Conservation (phyloP, 2,888 invertebrate species). For the Lasioglossum pauxillum region DNA sequence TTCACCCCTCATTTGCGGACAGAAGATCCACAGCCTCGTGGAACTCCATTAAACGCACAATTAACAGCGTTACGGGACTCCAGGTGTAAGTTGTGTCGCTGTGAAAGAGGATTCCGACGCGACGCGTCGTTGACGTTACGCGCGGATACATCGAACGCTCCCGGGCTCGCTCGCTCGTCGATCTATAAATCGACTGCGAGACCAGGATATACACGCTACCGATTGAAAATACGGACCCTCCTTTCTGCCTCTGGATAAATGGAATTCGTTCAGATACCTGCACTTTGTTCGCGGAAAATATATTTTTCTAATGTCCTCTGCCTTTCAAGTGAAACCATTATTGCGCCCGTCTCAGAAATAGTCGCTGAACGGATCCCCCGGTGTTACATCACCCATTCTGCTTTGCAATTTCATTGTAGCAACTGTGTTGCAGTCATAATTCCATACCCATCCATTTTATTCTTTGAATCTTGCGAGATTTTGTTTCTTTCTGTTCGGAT, state of each 20-base stretch:
- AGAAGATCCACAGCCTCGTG: background rate
- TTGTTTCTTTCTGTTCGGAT: background rate
- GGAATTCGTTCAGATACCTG: background rate
- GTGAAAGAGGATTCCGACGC: slow-evolving; percentile 4
- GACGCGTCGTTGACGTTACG: slow-evolving; percentile 6
- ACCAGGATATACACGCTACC: background rate
- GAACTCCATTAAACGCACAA: slow-evolving; percentile 14
- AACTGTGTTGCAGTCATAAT: background rate
- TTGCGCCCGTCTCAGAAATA: background rate
- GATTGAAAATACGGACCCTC: slow-evolving; percentile 3
- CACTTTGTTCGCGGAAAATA: slow-evolving; percentile 6
- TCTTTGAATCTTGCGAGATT: background rate
- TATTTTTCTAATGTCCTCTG: slow-evolving; percentile 3
- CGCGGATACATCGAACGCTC: background rate
- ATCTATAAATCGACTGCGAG: background rate
- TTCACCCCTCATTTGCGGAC: slow-evolving; percentile 46
- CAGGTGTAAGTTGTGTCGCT: slow-evolving; percentile 8
- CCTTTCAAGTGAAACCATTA: background rate
- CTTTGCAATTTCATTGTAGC: background rate
- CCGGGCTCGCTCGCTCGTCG: background rate
- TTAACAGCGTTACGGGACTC: slow-evolving; percentile 12
- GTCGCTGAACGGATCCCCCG: background rate
- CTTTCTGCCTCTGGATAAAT: background rate
- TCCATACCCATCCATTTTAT: background rate
- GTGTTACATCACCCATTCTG: background rate